These are phyloP conservation scores for Spinus olivaceus DNA, from an alignment of 2,797 vertebrate species.

Conservation along the genomic window DNA sequence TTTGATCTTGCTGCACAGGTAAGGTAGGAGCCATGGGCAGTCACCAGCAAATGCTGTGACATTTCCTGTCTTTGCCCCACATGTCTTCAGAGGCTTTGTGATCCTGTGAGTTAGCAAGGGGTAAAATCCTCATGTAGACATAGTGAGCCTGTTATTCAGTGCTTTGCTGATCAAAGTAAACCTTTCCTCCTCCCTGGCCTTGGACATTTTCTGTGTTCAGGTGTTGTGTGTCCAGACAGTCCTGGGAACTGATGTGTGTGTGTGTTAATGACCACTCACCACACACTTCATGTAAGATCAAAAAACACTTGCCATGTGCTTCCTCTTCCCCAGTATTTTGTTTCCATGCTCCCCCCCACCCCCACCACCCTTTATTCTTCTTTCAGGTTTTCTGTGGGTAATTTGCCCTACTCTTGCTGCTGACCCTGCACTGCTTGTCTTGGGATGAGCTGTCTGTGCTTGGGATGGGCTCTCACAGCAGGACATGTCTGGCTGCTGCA, in stretches of 20 bases:
- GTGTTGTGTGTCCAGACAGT: background rate
- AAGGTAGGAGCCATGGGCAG: background rate
- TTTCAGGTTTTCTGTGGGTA: background rate
- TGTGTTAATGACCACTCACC: background rate
- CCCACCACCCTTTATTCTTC: background rate
- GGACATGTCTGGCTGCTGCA: background rate
- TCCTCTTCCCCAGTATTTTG: background rate
- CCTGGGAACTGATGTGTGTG: background rate
- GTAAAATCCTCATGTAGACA: background rate
- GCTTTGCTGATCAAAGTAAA: background rate
- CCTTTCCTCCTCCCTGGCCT: background rate
- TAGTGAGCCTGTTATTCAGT: background rate
- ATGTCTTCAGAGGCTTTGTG: background rate
- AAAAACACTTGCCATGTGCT: background rate
- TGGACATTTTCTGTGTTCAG: background rate
- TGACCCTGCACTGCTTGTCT: background rate
- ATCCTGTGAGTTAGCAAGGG: background rate
- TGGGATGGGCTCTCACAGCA: background rate
- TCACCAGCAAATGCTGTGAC: background rate
- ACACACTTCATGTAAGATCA: background rate
- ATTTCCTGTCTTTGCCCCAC: background rate
- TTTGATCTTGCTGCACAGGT: background rate
- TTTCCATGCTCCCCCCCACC: fast-evolving
- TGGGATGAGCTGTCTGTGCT: background rate
- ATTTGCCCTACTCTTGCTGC: background rate